Evolutionary conservation across 2,797 vertebrate species (phyloP).

Genomic region (Heliangelus exortis): DNA sequence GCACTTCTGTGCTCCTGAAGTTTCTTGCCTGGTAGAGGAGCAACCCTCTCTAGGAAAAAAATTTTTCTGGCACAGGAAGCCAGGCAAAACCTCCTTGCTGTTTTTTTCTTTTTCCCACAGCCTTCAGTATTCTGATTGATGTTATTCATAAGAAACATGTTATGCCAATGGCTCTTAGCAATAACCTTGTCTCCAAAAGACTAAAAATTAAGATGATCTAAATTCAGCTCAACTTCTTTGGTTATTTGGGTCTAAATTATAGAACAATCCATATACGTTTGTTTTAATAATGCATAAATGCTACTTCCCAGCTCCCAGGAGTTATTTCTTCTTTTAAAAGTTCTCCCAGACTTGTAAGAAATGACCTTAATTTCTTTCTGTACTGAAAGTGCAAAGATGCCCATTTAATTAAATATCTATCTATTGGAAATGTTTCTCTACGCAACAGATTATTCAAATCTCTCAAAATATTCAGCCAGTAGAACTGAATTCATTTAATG

Average conservation of each 20-base stretch:
- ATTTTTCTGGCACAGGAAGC: neutral
- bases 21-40: neutral
- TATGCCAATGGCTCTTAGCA: neutral
- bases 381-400: neutral
- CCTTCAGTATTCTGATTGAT: accelerated
- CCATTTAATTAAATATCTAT: neutral
- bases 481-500: conserved; percentile 38
- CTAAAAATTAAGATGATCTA: neutral
- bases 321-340: conserved; percentile 10
- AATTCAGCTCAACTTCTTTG: neutral
- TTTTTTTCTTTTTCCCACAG: neutral
- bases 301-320: neutral
- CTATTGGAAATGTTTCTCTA: neutral
- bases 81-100: neutral
- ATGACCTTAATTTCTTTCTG: conserved; percentile 1
- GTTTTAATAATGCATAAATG: conserved; percentile 30
- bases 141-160: accelerated
- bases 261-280: neutral
- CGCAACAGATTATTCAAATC: conserved; percentile 9
- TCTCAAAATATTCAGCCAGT: neutral
- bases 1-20: neutral
- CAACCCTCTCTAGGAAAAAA: neutral
- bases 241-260: conserved; percentile 6
- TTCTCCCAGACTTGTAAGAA: neutral
- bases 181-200: neutral